Evolutionary conservation across 2,888 invertebrate genomes (phyloP).

Genomic region (Ennomos erosarius): DNA sequence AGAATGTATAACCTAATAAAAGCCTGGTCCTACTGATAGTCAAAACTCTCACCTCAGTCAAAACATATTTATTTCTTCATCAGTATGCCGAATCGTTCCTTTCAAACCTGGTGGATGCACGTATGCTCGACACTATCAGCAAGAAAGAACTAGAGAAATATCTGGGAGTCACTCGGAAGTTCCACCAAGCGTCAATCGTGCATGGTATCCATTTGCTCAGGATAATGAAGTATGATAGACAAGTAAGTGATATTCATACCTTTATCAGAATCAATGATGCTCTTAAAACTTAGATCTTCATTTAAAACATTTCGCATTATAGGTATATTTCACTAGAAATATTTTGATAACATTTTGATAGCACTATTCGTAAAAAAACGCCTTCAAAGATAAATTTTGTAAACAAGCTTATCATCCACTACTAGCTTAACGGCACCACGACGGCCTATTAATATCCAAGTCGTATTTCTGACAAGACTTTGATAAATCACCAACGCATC

Average conservation of each 20-base stretch:
- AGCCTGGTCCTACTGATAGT: no score
- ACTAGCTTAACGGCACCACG: constrained; percentile 13
- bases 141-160: constrained; percentile 98
- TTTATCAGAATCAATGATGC: no score
- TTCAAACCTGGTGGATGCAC: constrained; percentile 95
- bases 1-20: no score
- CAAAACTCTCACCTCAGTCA: no score
- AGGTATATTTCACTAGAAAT: no score
- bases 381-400: not conserved
- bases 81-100: constrained; percentile 96
- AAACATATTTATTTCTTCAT: constrained; percentile 32
- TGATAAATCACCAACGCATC: constrained; percentile 25
- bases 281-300: no score
- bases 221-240: constrained; percentile 96
- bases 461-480: constrained; percentile 23
- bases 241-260: constrained; percentile 80
- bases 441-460: constrained; percentile 24
- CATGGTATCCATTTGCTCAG: constrained; percentile 96
- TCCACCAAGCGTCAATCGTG: constrained; percentile 97
- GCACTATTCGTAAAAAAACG: not conserved
- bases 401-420: not conserved
- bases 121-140: constrained; percentile 96
- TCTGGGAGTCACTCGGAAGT: constrained; percentile 95
- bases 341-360: no score
- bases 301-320: no score